A percentile compares a stretch with the other conserved stretches of the same genome.
These are phyloP conservation scores for Drepanosiphum platanoidis DNA, from an alignment of 2,888 invertebrate genomes.

Conservation along the genomic window DNA sequence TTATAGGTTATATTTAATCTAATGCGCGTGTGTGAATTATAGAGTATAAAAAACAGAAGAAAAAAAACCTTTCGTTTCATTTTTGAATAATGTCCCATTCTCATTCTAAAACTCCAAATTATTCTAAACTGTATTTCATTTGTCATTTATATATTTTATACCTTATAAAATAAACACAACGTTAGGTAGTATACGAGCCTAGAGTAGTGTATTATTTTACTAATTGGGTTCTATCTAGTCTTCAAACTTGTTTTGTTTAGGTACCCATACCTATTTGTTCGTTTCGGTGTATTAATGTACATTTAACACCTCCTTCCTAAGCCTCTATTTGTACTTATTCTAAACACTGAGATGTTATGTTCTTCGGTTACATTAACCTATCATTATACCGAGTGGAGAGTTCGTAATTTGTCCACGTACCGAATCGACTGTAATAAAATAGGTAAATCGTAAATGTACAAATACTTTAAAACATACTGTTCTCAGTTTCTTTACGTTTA, in stretches of 20 bases:
- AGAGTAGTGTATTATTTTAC: too few species aligned
- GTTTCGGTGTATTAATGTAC: neutral
- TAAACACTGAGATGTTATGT: neutral
- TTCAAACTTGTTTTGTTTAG: too few species aligned
- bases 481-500: too few species aligned
- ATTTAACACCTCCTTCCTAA: constrained; percentile 1
- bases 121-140: neutral
- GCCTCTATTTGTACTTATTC: neutral
- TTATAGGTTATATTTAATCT: neutral
- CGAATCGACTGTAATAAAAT: too few species aligned
- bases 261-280: too few species aligned
- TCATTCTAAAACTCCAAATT: too few species aligned
- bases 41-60: neutral
- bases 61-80: too few species aligned
- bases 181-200: too few species aligned
- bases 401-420: neutral
- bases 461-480: too few species aligned
- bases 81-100: too few species aligned
- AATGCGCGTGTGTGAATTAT: neutral
- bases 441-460: neutral
- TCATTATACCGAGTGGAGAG: neutral
- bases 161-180: too few species aligned
- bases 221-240: too few species aligned
- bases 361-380: neutral
- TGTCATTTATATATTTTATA: neutral